These are phyloP conservation scores for Agrochola circellaris DNA, from an alignment of 2,888 invertebrate species.

Conservation along the genomic window DNA sequence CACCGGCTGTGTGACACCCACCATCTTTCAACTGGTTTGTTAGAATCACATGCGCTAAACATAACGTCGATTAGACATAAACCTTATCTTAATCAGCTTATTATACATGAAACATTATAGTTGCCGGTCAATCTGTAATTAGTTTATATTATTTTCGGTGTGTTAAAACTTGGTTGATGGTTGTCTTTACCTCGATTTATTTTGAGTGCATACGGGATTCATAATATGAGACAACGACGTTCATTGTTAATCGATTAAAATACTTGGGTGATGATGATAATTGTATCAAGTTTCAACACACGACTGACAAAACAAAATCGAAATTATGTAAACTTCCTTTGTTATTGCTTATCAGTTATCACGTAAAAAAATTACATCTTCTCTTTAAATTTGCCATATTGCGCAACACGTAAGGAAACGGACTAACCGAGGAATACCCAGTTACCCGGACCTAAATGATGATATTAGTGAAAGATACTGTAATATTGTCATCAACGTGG, in stretches of 20 bases:
- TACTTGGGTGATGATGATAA: neutral
- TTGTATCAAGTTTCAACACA: constrained; percentile 2
- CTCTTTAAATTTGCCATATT: neutral
- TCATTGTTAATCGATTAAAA: constrained; percentile 21
- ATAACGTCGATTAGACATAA: constrained; percentile 6
- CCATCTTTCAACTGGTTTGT: constrained; percentile 47
- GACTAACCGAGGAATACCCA: neutral
- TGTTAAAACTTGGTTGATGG: constrained; percentile 7
- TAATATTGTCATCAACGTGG: neutral
- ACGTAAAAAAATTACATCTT: neutral
- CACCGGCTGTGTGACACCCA: constrained; percentile 29
- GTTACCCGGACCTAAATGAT: neutral
- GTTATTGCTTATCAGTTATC: neutral
- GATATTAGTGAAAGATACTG: neutral
- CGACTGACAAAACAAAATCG: constrained; percentile 5
- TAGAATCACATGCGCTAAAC: constrained; percentile 20
- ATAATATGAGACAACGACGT: constrained; percentile 9
- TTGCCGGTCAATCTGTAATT: neutral
- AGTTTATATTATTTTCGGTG: neutral
- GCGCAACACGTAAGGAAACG: too few relatives aligned
- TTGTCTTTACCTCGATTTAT: constrained; percentile 14
- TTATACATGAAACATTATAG: neutral
- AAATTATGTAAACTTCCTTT: constrained; percentile 14
- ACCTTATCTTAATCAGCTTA: neutral
- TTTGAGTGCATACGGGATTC: neutral